Evolutionary conservation across 2,888 invertebrate genomes (phyloP).

Genomic region (Callinectes sapidus): DNA sequence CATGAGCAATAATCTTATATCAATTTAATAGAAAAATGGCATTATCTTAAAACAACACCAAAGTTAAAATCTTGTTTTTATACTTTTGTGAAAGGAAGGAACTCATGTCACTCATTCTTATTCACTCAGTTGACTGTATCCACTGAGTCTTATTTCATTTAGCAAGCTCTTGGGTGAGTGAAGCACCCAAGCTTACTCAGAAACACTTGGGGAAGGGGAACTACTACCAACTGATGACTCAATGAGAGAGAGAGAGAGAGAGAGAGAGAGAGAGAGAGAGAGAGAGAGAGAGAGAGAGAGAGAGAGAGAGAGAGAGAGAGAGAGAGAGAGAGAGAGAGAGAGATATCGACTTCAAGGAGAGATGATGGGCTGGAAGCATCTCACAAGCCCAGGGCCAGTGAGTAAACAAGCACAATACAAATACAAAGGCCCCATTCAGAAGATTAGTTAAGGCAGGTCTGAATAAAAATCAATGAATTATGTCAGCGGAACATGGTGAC

Average conservation of each 20-base stretch:
- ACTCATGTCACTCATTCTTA: background rate
- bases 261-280: conserved; percentile 44
- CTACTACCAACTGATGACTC: background rate
- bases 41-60: background rate
- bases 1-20: background rate
- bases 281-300: conserved; percentile 44
- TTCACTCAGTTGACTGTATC: background rate
- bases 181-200: conserved; percentile 8
- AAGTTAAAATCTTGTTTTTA: background rate
- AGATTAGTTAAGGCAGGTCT: conserved; percentile 67
- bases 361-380: background rate
- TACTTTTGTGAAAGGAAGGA: background rate
- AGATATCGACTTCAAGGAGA: background rate
- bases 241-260: conserved; percentile 40
- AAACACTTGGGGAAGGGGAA: background rate
- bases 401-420: conserved; percentile 66
- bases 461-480: conserved; percentile 56
- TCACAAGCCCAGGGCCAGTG: conserved; percentile 25
- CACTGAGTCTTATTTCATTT: conserved; percentile 2
- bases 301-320: background rate
- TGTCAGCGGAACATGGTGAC: conserved; percentile 51
- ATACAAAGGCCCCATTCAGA: conserved; percentile 68
- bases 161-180: background rate
- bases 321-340: no score
- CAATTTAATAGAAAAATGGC: background rate